Conservation (phyloP, 1,140 invertebrate genomes). For the Plectus sambesii region DNA sequence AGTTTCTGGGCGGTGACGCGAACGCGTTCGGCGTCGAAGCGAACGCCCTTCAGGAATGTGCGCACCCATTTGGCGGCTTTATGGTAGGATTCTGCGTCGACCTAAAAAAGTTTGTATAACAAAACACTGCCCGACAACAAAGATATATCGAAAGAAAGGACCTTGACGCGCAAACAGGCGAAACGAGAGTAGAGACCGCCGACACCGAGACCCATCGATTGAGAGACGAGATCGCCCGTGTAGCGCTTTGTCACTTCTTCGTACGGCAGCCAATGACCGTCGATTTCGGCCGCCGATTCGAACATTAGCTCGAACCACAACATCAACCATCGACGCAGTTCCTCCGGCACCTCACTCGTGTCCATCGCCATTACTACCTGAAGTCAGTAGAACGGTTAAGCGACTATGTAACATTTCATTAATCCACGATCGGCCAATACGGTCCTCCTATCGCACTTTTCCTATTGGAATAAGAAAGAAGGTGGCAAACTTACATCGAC, state of each 20-base stretch:
- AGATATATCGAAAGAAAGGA: conserved; percentile 51
- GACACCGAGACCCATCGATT: conserved; percentile 55
- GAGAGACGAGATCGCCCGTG: conserved; percentile 57
- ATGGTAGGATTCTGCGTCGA: conserved; percentile 63
- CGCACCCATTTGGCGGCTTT: conserved; percentile 64
- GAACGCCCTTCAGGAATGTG: conserved; percentile 61
- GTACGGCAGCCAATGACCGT: conserved; percentile 55
- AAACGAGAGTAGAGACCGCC: conserved; percentile 55
- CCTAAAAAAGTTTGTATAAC: conserved; percentile 50
- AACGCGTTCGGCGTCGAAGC: conserved; percentile 61
- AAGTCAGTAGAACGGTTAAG: conserved; percentile 18
- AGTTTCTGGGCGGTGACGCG: conserved; percentile 62
- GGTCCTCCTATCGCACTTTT: conserved; percentile 13
- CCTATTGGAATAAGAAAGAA: conserved; percentile 2
- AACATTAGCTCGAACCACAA: conserved; percentile 60
- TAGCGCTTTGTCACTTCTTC: conserved; percentile 45
- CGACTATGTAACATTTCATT: conserved; percentile 15
- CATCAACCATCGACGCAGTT: conserved; percentile 59
- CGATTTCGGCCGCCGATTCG: conserved; percentile 51
- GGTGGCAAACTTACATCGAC: conserved; percentile 60
- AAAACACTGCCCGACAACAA: conserved; percentile 7
- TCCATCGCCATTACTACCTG: conserved; percentile 62
- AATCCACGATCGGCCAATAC: conserved; percentile 14
- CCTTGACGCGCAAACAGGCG: conserved; percentile 54
- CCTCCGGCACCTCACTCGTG: conserved; percentile 55